Evolutionary conservation across 2,797 vertebrate species (phyloP).

Genomic region (Lemur catta): DNA sequence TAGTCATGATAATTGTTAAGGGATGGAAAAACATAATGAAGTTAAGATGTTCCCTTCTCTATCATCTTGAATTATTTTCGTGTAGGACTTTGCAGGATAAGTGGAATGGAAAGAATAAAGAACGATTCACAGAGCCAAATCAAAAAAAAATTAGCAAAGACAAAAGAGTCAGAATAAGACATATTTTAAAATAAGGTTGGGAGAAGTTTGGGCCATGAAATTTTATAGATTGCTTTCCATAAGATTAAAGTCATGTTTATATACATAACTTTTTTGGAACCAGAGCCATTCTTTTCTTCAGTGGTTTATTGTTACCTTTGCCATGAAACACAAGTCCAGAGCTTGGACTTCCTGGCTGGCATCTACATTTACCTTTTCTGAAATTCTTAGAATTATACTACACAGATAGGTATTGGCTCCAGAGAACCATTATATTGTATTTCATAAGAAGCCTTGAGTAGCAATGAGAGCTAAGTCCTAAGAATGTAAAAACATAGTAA

Average conservation of each 20-base stretch:
- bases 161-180: background rate
- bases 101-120: constrained; percentile 22
- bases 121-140: background rate
- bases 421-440: background rate
- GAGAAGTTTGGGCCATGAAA: background rate
- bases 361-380: background rate
- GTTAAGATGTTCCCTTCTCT: constrained; percentile 53
- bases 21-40: constrained; percentile 35
- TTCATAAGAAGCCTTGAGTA: background rate
- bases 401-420: background rate
- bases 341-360: background rate
- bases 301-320: background rate
- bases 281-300: background rate
- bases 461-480: background rate
- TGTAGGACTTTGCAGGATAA: constrained; percentile 12
- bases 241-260: background rate
- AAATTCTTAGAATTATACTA: background rate
- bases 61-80: constrained; percentile 57
- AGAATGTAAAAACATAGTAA: background rate
- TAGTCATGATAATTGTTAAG: constrained; percentile 49
- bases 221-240: background rate
- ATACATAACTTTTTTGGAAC: background rate
- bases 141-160: background rate
- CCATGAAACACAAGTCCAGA: background rate
- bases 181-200: background rate